Base-by-base conservation (phyloP, 2,888 invertebrate genomes). In the Tenthredo mesomela region DNA sequence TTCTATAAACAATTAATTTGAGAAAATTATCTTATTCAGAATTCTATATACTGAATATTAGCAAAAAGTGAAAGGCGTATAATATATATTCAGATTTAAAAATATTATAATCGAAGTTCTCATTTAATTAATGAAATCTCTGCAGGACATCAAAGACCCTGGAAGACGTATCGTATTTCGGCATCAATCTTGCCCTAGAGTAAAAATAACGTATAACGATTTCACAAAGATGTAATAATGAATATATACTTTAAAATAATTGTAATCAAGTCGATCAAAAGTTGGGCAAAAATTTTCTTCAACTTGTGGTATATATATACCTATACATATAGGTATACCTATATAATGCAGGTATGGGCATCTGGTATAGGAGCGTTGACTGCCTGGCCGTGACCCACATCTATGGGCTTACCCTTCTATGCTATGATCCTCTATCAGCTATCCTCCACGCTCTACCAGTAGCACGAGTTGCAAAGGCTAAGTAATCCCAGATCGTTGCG, bases 381-480 rank as follows among this genome's bases (percentile, higher is more conserved):
- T 87, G 86, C 86, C 86, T 87, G 87, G 86, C 87, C 87, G 86
- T 88, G 87, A 88, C 87, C 87, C 85, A 88, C 86, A 87, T 87
- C 85, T 85, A 84, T 84, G 87, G 84, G 87, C 86, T 87, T 87
- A 87, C 87, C 85, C 87, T 86, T 87, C 87, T 80, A 80, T 37
- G 65, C 80, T n/a, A 37, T 37, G 61, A 80, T 80, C 65, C 65
- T 58, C 80, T 58, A 61, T 65, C 65, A 33, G 40, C 80, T 61
- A 54, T 77, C 29, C 80, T 58, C 61, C 58, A 80, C 29, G 61
- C 80, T 58, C 61, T 40, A 25, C 33, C 80, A 33, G 40, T 50
- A 80, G 61, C 61, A 50, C 50, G 47, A 33, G 50, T 73, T 21
- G 71, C 43, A 73, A 73, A 73, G 71, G 71, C 71, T 73, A 73